Evolutionary conservation across 2,888 invertebrate genomes (phyloP), one percentile per base, ranked within the genome.

Genomic region (Phaedon cochleariae): DNA sequence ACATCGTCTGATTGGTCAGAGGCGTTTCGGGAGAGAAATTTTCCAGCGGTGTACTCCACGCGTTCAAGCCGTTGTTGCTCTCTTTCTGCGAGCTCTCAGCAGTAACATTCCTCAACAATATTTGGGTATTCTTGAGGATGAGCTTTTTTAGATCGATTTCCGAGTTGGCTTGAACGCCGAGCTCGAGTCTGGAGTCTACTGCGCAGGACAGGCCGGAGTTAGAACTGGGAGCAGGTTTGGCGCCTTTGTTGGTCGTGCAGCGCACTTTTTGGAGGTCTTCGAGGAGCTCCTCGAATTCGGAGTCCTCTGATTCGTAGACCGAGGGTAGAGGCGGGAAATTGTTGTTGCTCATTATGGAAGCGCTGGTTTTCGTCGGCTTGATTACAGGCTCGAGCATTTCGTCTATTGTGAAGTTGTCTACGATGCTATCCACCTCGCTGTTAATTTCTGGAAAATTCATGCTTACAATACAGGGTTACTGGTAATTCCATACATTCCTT

Each of bases 281-380:
- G 0, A 92, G 83, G 67, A 92, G 89, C 73, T 93, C 93, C 77
- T 94, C 94, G 0, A 92, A 86, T 74, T 94, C 94, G 0, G 92
- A 92, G 77, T 94, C 94, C 68, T 94, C 94, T 0, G 92, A 92
- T 79, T 94, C 94, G 34, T 90, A 88, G 12, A 93, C 86, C 17
- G 92, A 92, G 0, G 91, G 90, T 51, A 92, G 79, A 68, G 83
- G 84, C 45, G 84, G 85, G 53, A 84, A 85, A 4, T 83, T 83
- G 65, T 83, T 84, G 52, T 72, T 77, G 68, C 77, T 79, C n/a
- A 73, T 73, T 58, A 76, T 55, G 2, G 71, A 63, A 1, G 67
- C 51, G 51, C 49, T 68, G 9, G 59, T 64, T 61, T 71, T 68
- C 21, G 64, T 45, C n/a, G 65, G 51, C 49, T 65, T 62, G 17